These are phyloP conservation scores for Thaumatotibia leucotreta DNA, from an alignment of 1,140 invertebrate species.

Conservation along the genomic window DNA sequence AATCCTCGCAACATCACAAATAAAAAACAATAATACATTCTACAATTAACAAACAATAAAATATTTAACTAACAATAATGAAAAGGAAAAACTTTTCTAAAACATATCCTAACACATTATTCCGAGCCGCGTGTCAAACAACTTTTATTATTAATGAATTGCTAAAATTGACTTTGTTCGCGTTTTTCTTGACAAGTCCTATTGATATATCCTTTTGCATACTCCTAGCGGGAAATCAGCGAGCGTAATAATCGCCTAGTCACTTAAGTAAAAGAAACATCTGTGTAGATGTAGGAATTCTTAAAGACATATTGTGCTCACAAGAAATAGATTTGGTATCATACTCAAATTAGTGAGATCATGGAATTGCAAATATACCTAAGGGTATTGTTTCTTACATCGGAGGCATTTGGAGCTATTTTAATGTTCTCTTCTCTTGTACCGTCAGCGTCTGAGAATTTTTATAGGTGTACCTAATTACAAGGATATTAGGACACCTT, in stretches of 20 bases:
- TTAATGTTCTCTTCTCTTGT: no score
- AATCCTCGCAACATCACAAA: slow-evolving; percentile 37
- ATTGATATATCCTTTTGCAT: slow-evolving; percentile 9
- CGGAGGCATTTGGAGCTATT: no score
- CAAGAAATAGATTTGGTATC: no score
- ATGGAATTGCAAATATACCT: no score
- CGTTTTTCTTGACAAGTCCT: slow-evolving; percentile 4
- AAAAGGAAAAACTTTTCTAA: slow-evolving; percentile 28
- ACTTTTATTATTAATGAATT: slow-evolving; percentile 26
- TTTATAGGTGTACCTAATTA: no score
- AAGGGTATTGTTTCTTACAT: no score
- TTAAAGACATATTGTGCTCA: no score
- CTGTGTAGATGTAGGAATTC: no score
- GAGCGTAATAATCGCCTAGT: background rate
- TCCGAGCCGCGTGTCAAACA: slow-evolving; percentile 11
- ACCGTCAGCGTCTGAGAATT: no score
- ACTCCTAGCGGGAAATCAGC: background rate
- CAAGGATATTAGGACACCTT: no score
- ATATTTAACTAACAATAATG: slow-evolving; percentile 34
- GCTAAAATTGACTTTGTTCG: slow-evolving; percentile 52
- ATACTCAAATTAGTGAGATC: no score
- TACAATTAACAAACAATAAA: slow-evolving; percentile 34
- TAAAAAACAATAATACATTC: slow-evolving; percentile 14
- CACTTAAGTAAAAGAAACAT: no score
- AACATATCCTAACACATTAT: slow-evolving; percentile 17